Conservation (phyloP, 1,140 invertebrate genomes). For the Drosophila bipectinata region DNA sequence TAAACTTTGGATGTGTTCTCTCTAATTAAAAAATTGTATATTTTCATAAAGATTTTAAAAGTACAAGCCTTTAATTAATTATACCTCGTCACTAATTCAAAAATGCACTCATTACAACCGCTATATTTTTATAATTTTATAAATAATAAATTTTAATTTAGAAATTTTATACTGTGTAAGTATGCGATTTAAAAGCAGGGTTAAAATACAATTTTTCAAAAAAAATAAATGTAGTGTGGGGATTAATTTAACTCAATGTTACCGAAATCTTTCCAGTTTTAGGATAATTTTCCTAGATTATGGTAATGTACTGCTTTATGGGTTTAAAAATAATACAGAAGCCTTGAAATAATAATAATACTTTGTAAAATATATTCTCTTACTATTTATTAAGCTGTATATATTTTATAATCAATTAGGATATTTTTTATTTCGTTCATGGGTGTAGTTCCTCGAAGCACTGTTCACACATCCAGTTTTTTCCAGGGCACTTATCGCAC, state of each 20-base stretch:
- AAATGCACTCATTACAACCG: no score
- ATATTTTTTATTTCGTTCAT: neutral
- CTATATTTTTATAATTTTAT: no score
- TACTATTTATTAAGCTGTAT: no score
- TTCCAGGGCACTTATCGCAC: slow-evolving; percentile 68
- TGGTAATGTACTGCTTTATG: no score
- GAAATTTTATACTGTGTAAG: neutral
- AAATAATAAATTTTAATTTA: neutral
- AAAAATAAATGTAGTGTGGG: no score
- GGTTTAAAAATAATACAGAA: no score
- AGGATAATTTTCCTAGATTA: no score
- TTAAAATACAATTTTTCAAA: neutral
- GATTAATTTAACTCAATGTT: no score
- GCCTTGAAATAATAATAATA: no score
- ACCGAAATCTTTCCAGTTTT: no score
- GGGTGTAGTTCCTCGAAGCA: slow-evolving; percentile 67
- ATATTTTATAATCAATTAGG: neutral
- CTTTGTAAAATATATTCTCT: no score
- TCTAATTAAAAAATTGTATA: neutral
- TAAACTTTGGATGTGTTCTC: neutral
- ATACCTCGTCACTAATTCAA: no score
- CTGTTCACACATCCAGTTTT: slow-evolving; percentile 71
- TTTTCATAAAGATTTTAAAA: neutral
- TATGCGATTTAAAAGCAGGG: neutral
- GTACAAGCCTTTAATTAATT: neutral